Evolutionary conservation across 2,113 vertebrate genomes (phyloP).

Genomic region (Ptilorrhoa leucosticta): DNA sequence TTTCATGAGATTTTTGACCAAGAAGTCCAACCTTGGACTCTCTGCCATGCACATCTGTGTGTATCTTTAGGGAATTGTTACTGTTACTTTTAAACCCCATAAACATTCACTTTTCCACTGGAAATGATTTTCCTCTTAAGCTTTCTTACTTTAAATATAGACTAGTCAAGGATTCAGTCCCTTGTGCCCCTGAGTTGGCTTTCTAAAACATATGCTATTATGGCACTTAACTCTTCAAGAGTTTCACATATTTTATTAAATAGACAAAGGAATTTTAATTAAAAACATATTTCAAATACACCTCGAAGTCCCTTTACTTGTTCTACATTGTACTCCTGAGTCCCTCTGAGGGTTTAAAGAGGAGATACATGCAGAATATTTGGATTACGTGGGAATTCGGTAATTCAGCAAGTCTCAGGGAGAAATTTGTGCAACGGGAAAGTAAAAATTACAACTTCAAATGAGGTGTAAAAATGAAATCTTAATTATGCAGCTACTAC

Average conservation of each 20-base stretch:
- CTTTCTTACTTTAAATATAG: not conserved
- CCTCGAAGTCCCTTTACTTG: not conserved
- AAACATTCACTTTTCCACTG: not conserved
- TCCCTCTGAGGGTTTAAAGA: not conserved
- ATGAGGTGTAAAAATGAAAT: slow-evolving; percentile 25
- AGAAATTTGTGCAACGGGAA: not conserved
- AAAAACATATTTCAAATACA: not conserved
- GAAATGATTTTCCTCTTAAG: not conserved
- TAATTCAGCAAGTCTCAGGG: not conserved
- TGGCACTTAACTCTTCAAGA: not conserved
- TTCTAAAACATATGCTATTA: not conserved
- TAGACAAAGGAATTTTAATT: not conserved
- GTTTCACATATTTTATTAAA: not conserved
- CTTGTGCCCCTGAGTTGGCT: not conserved
- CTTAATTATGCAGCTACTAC: not conserved
- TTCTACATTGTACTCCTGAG: not conserved
- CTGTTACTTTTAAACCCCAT: not conserved
- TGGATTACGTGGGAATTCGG: not conserved
- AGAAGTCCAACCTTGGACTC: not conserved
- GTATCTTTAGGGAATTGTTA: not conserved
- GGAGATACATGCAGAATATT: not conserved
- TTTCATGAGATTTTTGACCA: not conserved
- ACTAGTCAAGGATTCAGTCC: not conserved
- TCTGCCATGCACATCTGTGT: too few species aligned
- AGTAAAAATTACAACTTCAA: not conserved